These are phyloP conservation scores for Acromyrmex echinatior DNA, from an alignment of 1,140 invertebrate species.

Conservation along the genomic window DNA sequence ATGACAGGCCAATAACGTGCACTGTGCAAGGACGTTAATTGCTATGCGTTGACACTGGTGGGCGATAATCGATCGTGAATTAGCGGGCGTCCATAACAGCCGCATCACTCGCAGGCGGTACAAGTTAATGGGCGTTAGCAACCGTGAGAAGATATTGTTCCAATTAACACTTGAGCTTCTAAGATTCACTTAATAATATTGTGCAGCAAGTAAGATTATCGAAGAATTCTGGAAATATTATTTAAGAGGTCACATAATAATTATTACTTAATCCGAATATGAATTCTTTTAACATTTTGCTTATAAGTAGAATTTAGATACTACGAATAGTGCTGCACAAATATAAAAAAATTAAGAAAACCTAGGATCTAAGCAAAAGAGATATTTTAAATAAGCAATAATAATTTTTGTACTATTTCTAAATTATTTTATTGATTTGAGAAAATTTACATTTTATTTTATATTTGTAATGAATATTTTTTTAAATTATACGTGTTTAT, in stretches of 20 bases:
- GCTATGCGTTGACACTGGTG: slow-evolving; percentile 4
- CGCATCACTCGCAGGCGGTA: slow-evolving; percentile 17
- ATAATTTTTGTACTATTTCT: not conserved
- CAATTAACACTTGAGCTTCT: slow-evolving; percentile 8
- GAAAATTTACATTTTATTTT: not conserved
- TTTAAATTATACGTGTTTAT: not conserved
- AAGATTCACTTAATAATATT: not conserved
- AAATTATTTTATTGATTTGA: slow-evolving; percentile 8
- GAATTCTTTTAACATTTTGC: not conserved
- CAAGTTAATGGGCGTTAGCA: slow-evolving; percentile 21
- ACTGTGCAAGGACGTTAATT: slow-evolving; percentile 32
- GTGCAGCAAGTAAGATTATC: not conserved
- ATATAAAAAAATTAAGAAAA: not conserved
- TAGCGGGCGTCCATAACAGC: slow-evolving; percentile 9
- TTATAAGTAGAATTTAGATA: not conserved
- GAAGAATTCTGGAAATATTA: not conserved
- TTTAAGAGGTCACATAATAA: not conserved
- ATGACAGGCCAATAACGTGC: not conserved
- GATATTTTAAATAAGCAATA: not conserved
- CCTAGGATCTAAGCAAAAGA: too few relatives aligned
- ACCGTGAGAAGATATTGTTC: slow-evolving; percentile 42
- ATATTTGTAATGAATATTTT: not conserved
- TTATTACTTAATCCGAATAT: not conserved
- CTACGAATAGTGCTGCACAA: not conserved
- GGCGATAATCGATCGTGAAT: slow-evolving; percentile 54